A percentile compares a stretch with the other conserved stretches of the same genome.
Evolutionary conservation across 2,797 vertebrate species (phyloP).

Genomic region (Scomberomorus guttatus): DNA sequence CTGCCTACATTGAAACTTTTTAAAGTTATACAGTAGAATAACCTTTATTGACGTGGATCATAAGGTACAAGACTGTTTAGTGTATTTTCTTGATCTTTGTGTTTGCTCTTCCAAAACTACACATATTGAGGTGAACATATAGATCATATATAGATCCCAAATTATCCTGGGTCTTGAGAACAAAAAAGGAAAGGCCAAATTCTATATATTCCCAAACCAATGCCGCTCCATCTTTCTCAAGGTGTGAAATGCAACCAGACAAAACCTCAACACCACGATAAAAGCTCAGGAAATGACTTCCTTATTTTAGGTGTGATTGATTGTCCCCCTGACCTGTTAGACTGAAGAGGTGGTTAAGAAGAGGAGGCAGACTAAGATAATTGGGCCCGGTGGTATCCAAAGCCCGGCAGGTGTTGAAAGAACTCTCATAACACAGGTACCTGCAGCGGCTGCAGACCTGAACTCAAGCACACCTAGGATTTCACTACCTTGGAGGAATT

Average conservation of each 20-base stretch:
- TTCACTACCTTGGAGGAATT: constrained; percentile 82
- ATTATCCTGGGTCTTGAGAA: constrained; percentile 60
- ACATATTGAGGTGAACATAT: constrained; percentile 61
- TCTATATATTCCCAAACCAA: constrained; percentile 62
- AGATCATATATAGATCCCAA: constrained; percentile 60
- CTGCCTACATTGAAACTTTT: constrained; percentile 60
- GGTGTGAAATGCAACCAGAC: constrained; percentile 77
- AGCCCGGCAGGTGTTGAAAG: constrained; percentile 81
- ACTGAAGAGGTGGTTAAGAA: constrained; percentile 82
- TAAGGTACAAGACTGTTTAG: constrained; percentile 21
- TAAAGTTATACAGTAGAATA: constrained; percentile 56
- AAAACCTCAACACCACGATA: constrained; percentile 75
- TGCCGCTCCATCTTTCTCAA: constrained; percentile 58
- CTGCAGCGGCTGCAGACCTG: constrained; percentile 76
- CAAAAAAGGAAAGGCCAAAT: constrained; percentile 65
- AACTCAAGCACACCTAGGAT: constrained; percentile 80
- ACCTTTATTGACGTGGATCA: constrained; percentile 59
- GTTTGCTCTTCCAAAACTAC: constrained; percentile 38
- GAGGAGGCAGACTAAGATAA: constrained; percentile 81
- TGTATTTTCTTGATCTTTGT: constrained; percentile 49
- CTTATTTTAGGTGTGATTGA: constrained; percentile 87
- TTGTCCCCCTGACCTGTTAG: constrained; percentile 84
- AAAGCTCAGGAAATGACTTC: constrained; percentile 83
- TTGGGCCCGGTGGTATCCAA: constrained; percentile 85
- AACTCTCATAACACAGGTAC: constrained; percentile 75